Base-by-base conservation (phyloP, 2,113 vertebrate genomes). In the Tinamus guttatus region DNA sequence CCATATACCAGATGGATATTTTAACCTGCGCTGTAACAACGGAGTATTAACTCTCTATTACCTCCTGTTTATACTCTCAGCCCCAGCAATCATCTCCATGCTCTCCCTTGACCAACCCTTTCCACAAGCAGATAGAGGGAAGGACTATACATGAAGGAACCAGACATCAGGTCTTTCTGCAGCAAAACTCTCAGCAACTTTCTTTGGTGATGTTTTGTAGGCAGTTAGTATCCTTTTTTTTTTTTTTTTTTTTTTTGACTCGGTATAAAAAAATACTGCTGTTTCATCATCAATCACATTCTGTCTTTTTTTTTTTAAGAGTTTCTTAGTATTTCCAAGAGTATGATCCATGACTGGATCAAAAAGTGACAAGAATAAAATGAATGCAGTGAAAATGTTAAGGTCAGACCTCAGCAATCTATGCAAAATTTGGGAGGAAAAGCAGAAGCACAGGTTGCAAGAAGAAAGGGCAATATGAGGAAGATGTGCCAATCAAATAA, bases 401-500 rank as follows among this genome's bases (percentile, higher is more conserved):
- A 6, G 32, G 8, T 19, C 8, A 0, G 76, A 38, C 41, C 20
- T 52, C 59, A 41, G 18, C 28, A 92, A 79, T 10, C 2, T 47
- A 34, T 4, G 12, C 43, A 28, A 74, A 81, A 64, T 78, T 10
- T 76, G 5, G 6, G 10, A 75, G 13, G 27, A 86, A 91, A 93
- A 78, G 38, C 24, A 67, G 43, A 70, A 92, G 45, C 2, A 81
- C 30, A 38, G 34, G 13, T 34, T 87, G 17, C 27, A 65, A 51
- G 11, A 81, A 34, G 20, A 74, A 84, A 83, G 15, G 19, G 10
- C 36, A 24, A 49, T 49, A 71, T 25, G 30, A 79, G 74, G 30
- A 94, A 96, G 36, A 68, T 7, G 59, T 84, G 77, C 13, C 92
- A 92, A 89, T 74, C 81, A 95, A 91, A 91, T 59, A 78, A 15